These are phyloP conservation scores for Erinaceus europaeus DNA, from an alignment of 2,113 vertebrate species.

Conservation along the genomic window DNA sequence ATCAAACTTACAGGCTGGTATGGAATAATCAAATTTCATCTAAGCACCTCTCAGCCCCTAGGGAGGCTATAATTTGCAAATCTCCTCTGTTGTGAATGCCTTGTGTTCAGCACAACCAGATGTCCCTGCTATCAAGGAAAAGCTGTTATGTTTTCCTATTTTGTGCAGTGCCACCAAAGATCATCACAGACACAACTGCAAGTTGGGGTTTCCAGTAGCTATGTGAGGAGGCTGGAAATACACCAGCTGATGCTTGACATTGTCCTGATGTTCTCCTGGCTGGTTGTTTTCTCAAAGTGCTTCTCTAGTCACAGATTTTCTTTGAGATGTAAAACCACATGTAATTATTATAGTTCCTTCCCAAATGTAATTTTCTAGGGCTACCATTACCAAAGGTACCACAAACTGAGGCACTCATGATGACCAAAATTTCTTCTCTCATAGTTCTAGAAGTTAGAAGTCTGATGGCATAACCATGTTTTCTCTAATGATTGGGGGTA, in stretches of 20 bases:
- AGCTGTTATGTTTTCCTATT: background rate
- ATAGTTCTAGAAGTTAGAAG: background rate
- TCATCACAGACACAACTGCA: background rate
- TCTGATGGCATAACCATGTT: background rate
- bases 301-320: background rate
- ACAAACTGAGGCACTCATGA: background rate
- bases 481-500: background rate
- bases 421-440: background rate
- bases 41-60: background rate
- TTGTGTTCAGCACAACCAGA: background rate
- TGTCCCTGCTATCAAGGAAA: constrained; percentile 5
- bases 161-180: background rate
- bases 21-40: constrained; percentile 1
- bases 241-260: background rate
- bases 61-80: background rate
- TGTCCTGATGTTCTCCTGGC: background rate
- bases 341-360: background rate
- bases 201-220: background rate
- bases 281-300: background rate
- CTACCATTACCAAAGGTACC: background rate
- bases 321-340: background rate
- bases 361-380: background rate
- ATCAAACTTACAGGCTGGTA: background rate
- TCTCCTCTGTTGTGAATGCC: background rate
- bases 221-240: background rate